phyloP scores from a whole-genome alignment of 2,113 vertebrate species.

The Lagopus muta region DNA sequence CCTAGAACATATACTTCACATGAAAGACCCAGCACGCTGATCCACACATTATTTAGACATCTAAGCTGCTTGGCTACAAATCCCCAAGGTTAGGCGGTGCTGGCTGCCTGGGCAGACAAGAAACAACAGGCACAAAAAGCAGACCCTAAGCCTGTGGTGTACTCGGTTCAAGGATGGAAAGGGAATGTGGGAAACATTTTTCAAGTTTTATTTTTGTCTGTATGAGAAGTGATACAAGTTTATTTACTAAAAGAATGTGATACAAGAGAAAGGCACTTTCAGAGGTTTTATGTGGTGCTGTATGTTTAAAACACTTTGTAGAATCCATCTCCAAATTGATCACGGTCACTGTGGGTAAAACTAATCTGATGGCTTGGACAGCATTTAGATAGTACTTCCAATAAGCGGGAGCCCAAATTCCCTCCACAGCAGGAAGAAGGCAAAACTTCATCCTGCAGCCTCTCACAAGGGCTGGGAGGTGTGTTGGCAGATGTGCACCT shows the following conservation, averaged over 20 bases:
- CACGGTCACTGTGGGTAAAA: not conserved
- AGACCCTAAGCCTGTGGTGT: not conserved
- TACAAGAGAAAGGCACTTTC: not conserved
- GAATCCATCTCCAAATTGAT: not conserved
- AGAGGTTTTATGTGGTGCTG: not conserved
- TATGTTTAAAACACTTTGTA: not conserved
- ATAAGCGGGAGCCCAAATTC: not conserved
- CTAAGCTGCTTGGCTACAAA: not conserved
- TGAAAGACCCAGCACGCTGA: not conserved
- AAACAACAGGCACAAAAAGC: not conserved
- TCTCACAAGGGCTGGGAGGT: not conserved
- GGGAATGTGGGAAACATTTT: not conserved
- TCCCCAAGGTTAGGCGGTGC: not conserved
- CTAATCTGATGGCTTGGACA: not conserved
- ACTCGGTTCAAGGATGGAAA: not conserved
- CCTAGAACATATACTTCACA: not conserved
- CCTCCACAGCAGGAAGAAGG: not conserved
- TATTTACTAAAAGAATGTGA: not conserved
- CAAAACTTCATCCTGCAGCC: not conserved
- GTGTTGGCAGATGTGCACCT: not conserved
- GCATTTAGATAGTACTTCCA: not conserved
- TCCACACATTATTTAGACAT: slow-evolving; percentile 5
- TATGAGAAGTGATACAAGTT: not conserved
- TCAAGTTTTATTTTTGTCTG: not conserved
- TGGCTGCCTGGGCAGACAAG: not conserved